Evolutionary conservation across 1,140 invertebrate genomes (phyloP).

Genomic region (Manduca sexta): DNA sequence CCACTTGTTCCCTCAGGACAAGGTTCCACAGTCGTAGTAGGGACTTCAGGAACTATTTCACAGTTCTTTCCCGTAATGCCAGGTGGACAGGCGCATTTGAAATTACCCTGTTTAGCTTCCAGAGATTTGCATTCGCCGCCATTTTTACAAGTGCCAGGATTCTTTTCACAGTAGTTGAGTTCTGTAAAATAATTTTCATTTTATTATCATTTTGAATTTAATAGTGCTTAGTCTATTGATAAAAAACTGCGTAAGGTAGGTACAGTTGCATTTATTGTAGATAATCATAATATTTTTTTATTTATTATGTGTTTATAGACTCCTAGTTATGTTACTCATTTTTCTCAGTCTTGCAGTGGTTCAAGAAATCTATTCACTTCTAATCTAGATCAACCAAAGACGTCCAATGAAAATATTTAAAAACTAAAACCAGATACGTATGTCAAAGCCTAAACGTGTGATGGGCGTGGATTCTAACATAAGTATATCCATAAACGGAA

Average conservation of each 20-base stretch:
- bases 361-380: too few species aligned
- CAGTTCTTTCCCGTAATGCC: slow-evolving; percentile 76
- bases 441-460: background rate
- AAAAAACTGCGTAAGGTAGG: too few species aligned
- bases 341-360: too few species aligned
- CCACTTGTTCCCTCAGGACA: slow-evolving; percentile 6
- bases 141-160: slow-evolving; percentile 81
- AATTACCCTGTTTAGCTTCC: slow-evolving; percentile 82
- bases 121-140: slow-evolving; percentile 86
- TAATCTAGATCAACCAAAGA: too few species aligned
- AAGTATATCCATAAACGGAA: background rate
- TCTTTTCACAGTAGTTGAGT: slow-evolving; percentile 83
- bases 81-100: slow-evolving; percentile 79
- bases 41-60: slow-evolving; percentile 73
- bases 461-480: background rate
- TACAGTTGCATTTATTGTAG: too few species aligned
- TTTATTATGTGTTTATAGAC: too few species aligned
- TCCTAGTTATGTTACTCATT: too few species aligned
- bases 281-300: too few species aligned
- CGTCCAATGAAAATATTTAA: too few species aligned
- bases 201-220: background rate
- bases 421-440: too few species aligned
- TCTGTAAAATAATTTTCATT: slow-evolving; percentile 70
- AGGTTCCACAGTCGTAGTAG: slow-evolving; percentile 16
- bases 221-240: too few species aligned